Base-by-base conservation (phyloP, 2,888 invertebrate species). In the Conomelus anceps region DNA sequence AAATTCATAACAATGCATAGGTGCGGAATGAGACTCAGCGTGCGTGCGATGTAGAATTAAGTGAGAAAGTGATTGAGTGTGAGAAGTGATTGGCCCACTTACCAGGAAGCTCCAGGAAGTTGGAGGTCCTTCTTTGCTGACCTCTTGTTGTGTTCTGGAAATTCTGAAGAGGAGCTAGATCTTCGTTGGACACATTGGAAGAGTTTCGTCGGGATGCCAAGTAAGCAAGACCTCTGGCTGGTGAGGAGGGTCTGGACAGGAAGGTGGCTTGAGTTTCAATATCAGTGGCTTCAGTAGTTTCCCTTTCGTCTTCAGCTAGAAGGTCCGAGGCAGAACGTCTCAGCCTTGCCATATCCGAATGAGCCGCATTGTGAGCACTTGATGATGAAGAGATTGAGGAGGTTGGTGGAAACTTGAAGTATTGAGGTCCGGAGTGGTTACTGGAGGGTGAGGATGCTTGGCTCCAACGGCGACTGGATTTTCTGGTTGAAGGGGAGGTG, bases 71-170 rank as follows among this genome's bases (percentile, higher is more conserved):
- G 24, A 24, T 87, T 9, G 17, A 23, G 22, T 20, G 11, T n/a
- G n/a, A n/a, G n/a, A 23, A 24, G 23, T 23, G 24, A 87, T n/a
- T 84, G 0, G n/a, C n/a, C n/a, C 20, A 93, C 94, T 94, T 93
- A 97, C 97, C 97, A 93, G 98, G 98, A 91, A 98, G 93, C 93
- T 98, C 98, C 88, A 98, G 94, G 93, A 98, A 98, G 93, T 98
- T 98, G 0, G 97, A 97, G 3, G 97, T 97, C 91, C 97, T 94
- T 26, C 98, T 94, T 92, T 97, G 97, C 22, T 97, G 94, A 0
- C 96, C 96, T 1, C 97, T 95, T 91, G 96, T 96, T 23, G 97
- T 96, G 91, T 96, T 95, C 92, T 96, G 96, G 93, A 97, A 97
- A 93, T 96, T 96, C 29, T 24, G 24, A 90, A 97, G 93, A 9